A percentile compares a stretch with the other conserved stretches of the same genome.
Conservation (phyloP, 2,113 vertebrate genomes). For the Nyctibius bracteatus region DNA sequence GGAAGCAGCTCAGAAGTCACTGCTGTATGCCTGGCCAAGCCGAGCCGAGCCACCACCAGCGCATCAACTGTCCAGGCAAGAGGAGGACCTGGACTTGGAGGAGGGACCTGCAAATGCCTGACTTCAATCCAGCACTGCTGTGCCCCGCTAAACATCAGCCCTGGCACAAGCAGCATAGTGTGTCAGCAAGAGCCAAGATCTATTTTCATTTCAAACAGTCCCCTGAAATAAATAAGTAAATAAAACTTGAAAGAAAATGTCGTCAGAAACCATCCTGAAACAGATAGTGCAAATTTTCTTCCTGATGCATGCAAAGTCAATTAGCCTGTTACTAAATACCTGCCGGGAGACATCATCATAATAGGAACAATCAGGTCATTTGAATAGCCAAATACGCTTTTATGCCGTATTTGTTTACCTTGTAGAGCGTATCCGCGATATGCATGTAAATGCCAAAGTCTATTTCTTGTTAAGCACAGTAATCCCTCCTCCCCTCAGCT, state of each 20-base stretch:
- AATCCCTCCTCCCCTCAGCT: slow-evolving; percentile 34
- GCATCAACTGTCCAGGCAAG: rapidly evolving
- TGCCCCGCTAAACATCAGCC: background rate
- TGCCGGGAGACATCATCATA: slow-evolving; percentile 28
- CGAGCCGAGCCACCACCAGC: rapidly evolving
- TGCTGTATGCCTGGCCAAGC: background rate
- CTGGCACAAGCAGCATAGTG: background rate
- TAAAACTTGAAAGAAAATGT: background rate
- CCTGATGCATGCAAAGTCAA: background rate
- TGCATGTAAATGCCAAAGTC: slow-evolving; percentile 49
- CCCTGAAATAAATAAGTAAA: background rate
- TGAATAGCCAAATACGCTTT: slow-evolving; percentile 53
- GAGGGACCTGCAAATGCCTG: background rate
- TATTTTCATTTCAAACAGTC: slow-evolving; percentile 3
- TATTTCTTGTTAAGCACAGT: slow-evolving; percentile 27
- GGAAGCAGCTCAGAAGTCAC: background rate
- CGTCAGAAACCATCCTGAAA: background rate
- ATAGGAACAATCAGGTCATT: slow-evolving; percentile 23
- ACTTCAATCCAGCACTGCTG: background rate
- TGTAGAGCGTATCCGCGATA: background rate
- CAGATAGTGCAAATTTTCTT: background rate
- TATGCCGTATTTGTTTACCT: slow-evolving; percentile 52
- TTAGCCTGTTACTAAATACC: background rate
- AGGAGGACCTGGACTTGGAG: background rate
- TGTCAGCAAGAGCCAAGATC: background rate